Conservation (phyloP, 2,888 invertebrate species). For the Dorcus parallelipipedus region DNA sequence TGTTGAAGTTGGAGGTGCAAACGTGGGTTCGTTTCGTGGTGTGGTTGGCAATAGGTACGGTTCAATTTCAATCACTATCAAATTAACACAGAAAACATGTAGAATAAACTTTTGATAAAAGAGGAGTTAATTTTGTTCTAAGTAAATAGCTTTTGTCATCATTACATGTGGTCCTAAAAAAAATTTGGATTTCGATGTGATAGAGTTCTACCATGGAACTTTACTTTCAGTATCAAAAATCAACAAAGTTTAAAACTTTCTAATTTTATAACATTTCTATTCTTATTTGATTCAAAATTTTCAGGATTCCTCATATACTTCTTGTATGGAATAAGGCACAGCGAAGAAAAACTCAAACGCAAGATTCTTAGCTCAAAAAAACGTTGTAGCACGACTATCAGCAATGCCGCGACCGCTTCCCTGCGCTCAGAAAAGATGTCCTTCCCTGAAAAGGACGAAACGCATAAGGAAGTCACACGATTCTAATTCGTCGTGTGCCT, state of each 20-base stretch:
- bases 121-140: too few species aligned
- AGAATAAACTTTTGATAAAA: too few species aligned
- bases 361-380: background rate
- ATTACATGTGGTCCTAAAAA: background rate
- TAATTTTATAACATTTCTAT: background rate
- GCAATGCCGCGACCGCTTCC: conserved; percentile 14
- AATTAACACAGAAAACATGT: too few species aligned
- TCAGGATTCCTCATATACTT: conserved; percentile 83
- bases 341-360: conserved; percentile 52
- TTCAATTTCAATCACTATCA: too few species aligned
- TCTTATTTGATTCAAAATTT: background rate
- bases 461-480: conserved; percentile 5
- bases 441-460: background rate
- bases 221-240: too few species aligned
- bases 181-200: background rate
- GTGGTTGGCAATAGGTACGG: conserved; percentile 77
- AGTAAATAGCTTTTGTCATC: too few species aligned
- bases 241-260: background rate
- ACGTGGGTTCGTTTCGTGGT: conserved; percentile 87
- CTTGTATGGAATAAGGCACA: conserved; percentile 76
- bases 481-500: background rate
- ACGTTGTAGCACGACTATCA: background rate
- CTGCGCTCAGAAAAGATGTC: conserved; percentile 10
- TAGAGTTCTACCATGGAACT: background rate
- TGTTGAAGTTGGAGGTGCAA: conserved; percentile 78